Evolutionary conservation across 2,113 vertebrate genomes (phyloP), one percentile per base, ranked within the genome.

Genomic region (Aviceda subcristata): DNA sequence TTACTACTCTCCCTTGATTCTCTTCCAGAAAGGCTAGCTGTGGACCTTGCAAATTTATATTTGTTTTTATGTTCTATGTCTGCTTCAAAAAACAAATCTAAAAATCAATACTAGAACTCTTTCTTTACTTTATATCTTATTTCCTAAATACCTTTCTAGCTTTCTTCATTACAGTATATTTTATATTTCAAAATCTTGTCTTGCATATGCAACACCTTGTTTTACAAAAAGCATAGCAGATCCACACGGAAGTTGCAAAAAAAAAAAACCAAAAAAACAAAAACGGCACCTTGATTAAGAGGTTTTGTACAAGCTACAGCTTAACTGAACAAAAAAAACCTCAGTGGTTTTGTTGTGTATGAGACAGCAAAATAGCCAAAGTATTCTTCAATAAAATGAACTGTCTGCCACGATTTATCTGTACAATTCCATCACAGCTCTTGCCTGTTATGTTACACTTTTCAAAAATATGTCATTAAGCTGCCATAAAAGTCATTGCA

Each of bases 351-450:
- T 80, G 59, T 57, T n/a, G 64, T n/a, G 22, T 64, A 89, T n/a
- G 69, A 94, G 48, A 71, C 5, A 80, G 88, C 63, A 88, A 95
- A 96, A 90, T 41, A 95, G 76, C 88, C 92, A 27, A 94, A 91
- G 72, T 81, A 86, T 75, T 95, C 64, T 67, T 91, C 94, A 93
- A 91, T 73, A 96, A 95, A 88, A 91, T 46, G 64, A 97, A 93
- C 88, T 91, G 92, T 91, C 94, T 94, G 83, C 69, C 57, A 94
- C 3, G 18, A 96, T 97, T 96, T 97, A 96, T 96, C 76, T 91
- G 60, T 51, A 92, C 96, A 96, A 94, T 94, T 95, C 95, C 57
- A 97, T 87, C 92, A 91, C 80, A 78, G 83, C 24, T 79, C 84
- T 88, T 94, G 80, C 48, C 76, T 89, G 45, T 86, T 92, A 92